A percentile compares a stretch with the other conserved stretches of the same genome.
phyloP scores from a whole-genome alignment of 2,797 vertebrate species.

The Phoebastria nigripes region DNA sequence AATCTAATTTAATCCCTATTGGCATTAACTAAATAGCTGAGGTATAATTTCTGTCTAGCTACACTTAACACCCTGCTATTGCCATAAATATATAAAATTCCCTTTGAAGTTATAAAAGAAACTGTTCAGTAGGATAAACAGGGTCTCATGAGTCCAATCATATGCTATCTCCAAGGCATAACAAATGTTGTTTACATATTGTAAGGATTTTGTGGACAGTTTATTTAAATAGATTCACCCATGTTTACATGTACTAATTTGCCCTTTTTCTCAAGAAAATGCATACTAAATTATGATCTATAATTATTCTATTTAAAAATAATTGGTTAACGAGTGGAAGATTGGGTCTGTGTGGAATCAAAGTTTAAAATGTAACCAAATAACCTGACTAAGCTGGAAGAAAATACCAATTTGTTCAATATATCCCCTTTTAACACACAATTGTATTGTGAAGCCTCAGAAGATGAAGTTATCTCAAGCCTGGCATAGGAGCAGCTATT shows the following conservation, averaged over 20 bases:
- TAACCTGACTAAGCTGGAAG: conserved; percentile 52
- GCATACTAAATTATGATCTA: conserved; percentile 55
- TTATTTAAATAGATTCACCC: conserved; percentile 75
- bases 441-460: neutral
- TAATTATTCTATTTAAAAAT: conserved; percentile 68
- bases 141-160: conserved; percentile 75
- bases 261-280: conserved; percentile 71
- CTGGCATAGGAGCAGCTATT: neutral
- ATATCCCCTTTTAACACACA: neutral
- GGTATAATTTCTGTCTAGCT: conserved; percentile 76
- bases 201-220: conserved; percentile 72
- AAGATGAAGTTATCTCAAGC: conserved; percentile 2
- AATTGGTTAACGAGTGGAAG: conserved; percentile 45
- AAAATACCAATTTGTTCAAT: conserved; percentile 32
- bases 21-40: conserved; percentile 78
- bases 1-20: conserved; percentile 80
- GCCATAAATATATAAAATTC: conserved; percentile 77
- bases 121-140: conserved; percentile 72
- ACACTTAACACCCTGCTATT: conserved; percentile 74
- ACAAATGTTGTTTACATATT: conserved; percentile 78
- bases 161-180: conserved; percentile 74
- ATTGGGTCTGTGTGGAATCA: neutral
- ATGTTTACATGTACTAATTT: conserved; percentile 73
- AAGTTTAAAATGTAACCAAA: conserved; percentile 59
- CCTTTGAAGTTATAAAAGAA: conserved; percentile 79